Evolutionary conservation across 2,113 vertebrate species (phyloP).

Genomic region (Calonectris borealis): DNA sequence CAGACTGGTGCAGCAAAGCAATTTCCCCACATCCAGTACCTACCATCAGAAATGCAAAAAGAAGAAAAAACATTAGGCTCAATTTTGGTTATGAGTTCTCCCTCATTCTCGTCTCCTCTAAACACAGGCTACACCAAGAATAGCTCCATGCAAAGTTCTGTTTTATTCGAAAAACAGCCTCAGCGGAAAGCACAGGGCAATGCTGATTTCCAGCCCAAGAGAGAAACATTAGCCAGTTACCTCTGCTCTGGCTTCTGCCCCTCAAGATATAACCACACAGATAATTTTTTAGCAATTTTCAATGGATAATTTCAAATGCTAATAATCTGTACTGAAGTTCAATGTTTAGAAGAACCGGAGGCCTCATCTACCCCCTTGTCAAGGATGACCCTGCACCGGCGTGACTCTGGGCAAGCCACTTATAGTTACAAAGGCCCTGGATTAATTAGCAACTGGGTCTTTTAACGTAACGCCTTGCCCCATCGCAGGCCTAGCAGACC

Average conservation of each 20-base stretch:
- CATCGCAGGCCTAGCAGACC: background rate
- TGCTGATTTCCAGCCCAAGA: background rate
- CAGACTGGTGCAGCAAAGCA: background rate
- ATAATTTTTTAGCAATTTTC: background rate
- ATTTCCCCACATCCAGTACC: background rate
- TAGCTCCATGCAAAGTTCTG: background rate
- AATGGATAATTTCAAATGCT: background rate
- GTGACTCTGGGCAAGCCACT: background rate
- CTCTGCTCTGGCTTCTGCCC: background rate
- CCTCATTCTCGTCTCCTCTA: background rate
- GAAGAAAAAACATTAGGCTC: background rate
- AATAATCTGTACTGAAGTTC: background rate
- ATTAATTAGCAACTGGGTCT: conserved; percentile 46
- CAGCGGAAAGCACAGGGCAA: background rate
- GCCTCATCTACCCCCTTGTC: background rate
- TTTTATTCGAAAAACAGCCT: background rate
- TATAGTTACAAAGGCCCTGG: background rate
- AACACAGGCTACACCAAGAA: background rate
- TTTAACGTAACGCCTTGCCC: background rate
- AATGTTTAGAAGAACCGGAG: background rate
- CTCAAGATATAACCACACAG: background rate
- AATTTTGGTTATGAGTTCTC: background rate
- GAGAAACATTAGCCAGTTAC: background rate
- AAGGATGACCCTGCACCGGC: background rate
- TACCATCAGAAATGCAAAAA: background rate